Base-by-base conservation (phyloP, 2,113 vertebrate species). In the Cercocebus atys region DNA sequence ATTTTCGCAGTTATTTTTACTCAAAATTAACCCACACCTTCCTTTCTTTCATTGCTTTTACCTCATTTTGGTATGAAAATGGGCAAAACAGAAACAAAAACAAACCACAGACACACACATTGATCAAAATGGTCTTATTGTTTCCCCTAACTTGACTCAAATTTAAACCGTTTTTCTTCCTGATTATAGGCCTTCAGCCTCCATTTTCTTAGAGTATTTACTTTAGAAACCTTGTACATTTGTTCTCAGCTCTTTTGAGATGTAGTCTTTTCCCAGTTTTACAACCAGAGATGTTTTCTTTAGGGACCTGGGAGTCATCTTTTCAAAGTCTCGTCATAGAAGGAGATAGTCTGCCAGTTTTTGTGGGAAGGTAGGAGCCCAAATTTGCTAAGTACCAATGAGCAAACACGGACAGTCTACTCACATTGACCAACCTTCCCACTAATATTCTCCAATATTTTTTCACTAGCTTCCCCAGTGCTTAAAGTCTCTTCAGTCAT, bases 181-280 rank as follows among this genome's bases (percentile, higher is more conserved):
- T 20, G 18, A 66, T 30, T 50, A 0, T 38, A 35, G 25, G 0
- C 8, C 35, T 25, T 10, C 20, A 18, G 80, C 22, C 7, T 75
- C 7, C 17, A 14, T 88, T 87, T 82, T 76, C 8, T 91, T 66
- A 59, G 6, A 81, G 52, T 0, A 64, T 83, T 57, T 78, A 57
- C 61, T 79, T 94, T 32, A 82, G 43, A 95, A 93, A 75, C 75
- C 27, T 70, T 86, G 23, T 81, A 89, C 72, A 55, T 94, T 88
- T 1, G 55, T 95, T 64, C 27, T 64, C 70, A 55, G 8, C 3
- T 92, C 35, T 35, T 86, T 66, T 86, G 68, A 93, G 45, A 97
- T 78, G 45, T 61, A 93, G 35, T 1, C 13, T 93, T 50, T 64
- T 75, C 38, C 55, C 47, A 57, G 13, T 86, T 94, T 92, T 76